These are phyloP conservation scores for Monochamus alternatus DNA, from an alignment of 2,888 invertebrate genomes.

Conservation along the genomic window DNA sequence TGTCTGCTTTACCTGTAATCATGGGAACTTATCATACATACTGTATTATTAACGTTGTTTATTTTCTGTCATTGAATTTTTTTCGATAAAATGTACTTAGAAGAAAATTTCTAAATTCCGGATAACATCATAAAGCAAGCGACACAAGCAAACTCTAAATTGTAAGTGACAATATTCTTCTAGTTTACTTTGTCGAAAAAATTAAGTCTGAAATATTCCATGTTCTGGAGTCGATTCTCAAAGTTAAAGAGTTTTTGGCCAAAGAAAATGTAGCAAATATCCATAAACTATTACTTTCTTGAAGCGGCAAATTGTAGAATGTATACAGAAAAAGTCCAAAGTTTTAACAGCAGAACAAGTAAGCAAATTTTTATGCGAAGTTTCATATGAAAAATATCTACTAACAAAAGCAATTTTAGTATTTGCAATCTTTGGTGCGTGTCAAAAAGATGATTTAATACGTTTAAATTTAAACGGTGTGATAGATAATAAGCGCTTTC, in stretches of 20 bases:
- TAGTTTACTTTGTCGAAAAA: conserved; percentile 13
- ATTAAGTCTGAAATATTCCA: conserved; percentile 4
- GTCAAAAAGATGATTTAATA: conserved; percentile 41
- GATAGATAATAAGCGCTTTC: conserved; percentile 35
- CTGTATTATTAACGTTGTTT: no score
- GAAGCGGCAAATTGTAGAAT: conserved; percentile 48
- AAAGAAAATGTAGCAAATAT: conserved; percentile 20
- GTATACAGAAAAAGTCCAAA: conserved; percentile 46
- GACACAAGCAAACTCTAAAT: no score
- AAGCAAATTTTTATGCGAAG: conserved; percentile 41
- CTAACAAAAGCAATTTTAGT: conserved; percentile 34
- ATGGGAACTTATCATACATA: no score
- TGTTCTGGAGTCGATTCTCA: conserved; percentile 13
- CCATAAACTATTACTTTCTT: conserved; percentile 45
- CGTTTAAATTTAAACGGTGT: conserved; percentile 40
- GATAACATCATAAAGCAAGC: no score
- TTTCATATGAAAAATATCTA: conserved; percentile 55
- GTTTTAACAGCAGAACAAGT: conserved; percentile 50
- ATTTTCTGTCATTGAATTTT: no score
- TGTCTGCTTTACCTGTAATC: no score
- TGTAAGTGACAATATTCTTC: no score
- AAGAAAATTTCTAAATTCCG: no score
- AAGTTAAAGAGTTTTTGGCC: not conserved
- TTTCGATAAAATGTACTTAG: no score
- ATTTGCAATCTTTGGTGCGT: conserved; percentile 46